These are phyloP conservation scores for Discoglossus pictus DNA, from an alignment of 2,797 vertebrate species.

Conservation along the genomic window DNA sequence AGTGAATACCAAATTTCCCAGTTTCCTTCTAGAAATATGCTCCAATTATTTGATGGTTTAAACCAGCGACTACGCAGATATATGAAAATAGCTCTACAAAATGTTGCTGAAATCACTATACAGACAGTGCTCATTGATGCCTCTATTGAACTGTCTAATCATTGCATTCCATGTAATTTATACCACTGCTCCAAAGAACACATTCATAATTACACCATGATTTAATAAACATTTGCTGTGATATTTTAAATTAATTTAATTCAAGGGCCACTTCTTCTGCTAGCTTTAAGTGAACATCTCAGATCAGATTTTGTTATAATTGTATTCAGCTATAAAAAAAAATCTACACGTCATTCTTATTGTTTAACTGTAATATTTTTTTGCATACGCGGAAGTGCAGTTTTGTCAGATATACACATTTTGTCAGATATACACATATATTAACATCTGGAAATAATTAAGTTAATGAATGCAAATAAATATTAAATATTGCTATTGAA, in stretches of 20 bases:
- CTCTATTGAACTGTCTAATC: conserved; percentile 76
- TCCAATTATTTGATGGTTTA: conserved; percentile 75
- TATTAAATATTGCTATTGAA: no score
- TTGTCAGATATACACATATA: no score
- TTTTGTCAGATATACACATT: no score
- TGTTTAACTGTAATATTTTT: conserved; percentile 60
- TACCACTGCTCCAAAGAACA: conserved; percentile 79
- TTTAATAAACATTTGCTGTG: conserved; percentile 78
- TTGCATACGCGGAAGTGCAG: no score
- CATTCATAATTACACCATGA: conserved; percentile 83
- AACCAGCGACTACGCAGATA: conserved; percentile 65
- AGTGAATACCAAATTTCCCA: conserved; percentile 75
- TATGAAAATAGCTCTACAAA: conserved; percentile 75
- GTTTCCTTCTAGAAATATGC: conserved; percentile 74
- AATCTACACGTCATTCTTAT: conserved; percentile 62
- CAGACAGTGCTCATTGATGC: conserved; percentile 72
- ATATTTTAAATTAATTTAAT: conserved; percentile 82
- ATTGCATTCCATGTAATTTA: conserved; percentile 78
- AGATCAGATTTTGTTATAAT: conserved; percentile 65
- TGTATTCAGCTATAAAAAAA: conserved; percentile 56
- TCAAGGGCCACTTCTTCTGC: conserved; percentile 81
- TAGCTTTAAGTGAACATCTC: conserved; percentile 74
- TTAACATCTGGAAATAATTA: no score
- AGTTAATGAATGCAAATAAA: no score
- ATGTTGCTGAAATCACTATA: conserved; percentile 71